These are phyloP conservation scores for Drosophila nigrodunni DNA, from an alignment of 1,140 invertebrate species.

Conservation along the genomic window DNA sequence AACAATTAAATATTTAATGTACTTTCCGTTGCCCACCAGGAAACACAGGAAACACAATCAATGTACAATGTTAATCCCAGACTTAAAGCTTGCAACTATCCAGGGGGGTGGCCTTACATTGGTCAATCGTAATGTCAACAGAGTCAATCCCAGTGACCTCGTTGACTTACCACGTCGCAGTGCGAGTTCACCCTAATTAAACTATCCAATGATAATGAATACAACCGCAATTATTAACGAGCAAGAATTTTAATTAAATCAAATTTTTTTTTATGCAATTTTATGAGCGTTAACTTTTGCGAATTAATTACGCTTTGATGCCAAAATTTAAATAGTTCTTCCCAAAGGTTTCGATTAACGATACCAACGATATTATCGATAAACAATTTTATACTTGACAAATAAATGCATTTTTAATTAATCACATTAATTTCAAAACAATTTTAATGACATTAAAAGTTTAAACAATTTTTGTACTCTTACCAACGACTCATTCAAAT, in stretches of 20 bases:
- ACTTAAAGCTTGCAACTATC: slow-evolving; percentile 35
- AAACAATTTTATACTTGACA: not conserved
- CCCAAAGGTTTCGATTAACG: not conserved
- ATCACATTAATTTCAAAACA: not conserved
- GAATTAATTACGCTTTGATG: too few species aligned
- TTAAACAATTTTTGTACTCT: not conserved
- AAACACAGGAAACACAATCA: slow-evolving; percentile 52
- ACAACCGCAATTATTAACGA: too few species aligned
- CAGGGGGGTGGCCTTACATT: not conserved
- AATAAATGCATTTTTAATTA: not conserved
- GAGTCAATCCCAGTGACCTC: too few species aligned
- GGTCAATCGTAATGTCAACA: too few species aligned
- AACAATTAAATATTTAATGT: slow-evolving; percentile 31
- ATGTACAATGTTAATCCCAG: slow-evolving; percentile 27
- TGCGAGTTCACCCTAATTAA: too few species aligned
- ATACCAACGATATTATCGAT: not conserved
- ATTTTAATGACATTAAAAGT: not conserved
- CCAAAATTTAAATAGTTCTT: not conserved
- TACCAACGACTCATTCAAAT: too few species aligned
- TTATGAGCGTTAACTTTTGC: too few species aligned
- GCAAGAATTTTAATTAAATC: too few species aligned
- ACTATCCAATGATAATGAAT: too few species aligned
- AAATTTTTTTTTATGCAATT: too few species aligned
- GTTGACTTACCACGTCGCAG: too few species aligned
- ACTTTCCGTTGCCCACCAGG: slow-evolving; percentile 38